Conservation (phyloP, 2,888 invertebrate species). For the Calliopum simillimum region DNA sequence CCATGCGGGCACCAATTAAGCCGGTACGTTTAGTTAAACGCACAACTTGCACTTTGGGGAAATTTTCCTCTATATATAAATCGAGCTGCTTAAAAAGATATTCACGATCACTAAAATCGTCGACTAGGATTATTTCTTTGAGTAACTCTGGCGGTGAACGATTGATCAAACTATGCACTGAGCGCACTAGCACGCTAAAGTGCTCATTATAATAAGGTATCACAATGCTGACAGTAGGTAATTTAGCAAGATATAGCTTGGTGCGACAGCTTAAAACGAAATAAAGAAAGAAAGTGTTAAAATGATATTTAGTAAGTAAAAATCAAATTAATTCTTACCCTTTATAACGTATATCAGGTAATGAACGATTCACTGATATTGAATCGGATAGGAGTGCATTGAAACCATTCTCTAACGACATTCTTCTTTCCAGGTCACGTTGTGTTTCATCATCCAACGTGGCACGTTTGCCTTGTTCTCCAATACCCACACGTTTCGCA, state of each 20-base stretch:
- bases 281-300: neutral
- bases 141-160: conserved; percentile 85
- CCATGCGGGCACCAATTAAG: conserved; percentile 86
- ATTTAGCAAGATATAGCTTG: conserved; percentile 57
- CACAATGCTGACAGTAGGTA: conserved; percentile 86
- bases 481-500: conserved; percentile 73
- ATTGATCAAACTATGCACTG: conserved; percentile 83
- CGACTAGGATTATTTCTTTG: conserved; percentile 91
- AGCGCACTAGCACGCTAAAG: conserved; percentile 85
- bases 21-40: conserved; percentile 82
- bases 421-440: conserved; percentile 71
- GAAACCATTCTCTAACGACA: conserved; percentile 93
- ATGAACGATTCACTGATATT: conserved; percentile 87
- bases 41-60: conserved; percentile 82
- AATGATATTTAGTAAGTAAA: too few relatives aligned
- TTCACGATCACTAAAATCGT: conserved; percentile 86
- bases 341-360: conserved; percentile 82
- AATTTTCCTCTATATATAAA: conserved; percentile 76
- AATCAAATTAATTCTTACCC: conserved; percentile 63
- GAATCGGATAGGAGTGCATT: conserved; percentile 93
- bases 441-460: conserved; percentile 72
- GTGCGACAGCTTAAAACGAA: conserved; percentile 54
- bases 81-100: conserved; percentile 80
- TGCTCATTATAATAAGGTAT: conserved; percentile 97
- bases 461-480: conserved; percentile 81